These are phyloP conservation scores for Lasioglossum calceatum DNA, from an alignment of 2,888 invertebrate genomes.

Conservation along the genomic window DNA sequence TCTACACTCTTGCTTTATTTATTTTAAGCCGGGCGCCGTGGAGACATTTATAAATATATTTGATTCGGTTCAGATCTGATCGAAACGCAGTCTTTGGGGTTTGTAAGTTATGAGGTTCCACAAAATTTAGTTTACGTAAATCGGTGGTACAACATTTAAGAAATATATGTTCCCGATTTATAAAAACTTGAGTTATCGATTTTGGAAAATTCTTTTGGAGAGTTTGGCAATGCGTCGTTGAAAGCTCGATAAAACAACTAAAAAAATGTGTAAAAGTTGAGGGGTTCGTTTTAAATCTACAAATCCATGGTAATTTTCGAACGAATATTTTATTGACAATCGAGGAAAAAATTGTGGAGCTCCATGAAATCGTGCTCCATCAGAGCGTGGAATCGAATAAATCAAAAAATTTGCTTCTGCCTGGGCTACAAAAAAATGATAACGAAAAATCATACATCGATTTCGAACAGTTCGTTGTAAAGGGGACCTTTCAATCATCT, in stretches of 20 bases:
- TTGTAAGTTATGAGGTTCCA: too few relatives aligned
- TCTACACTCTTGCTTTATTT: not conserved
- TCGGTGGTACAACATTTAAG: too few relatives aligned
- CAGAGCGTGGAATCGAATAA: not conserved
- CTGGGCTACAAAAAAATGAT: not conserved
- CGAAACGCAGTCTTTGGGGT: not conserved
- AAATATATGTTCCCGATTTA: too few relatives aligned
- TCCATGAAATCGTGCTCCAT: not conserved
- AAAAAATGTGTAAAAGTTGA: too few relatives aligned
- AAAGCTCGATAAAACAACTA: too few relatives aligned
- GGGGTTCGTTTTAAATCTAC: not conserved
- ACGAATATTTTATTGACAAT: not conserved
- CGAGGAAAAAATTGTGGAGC: not conserved
- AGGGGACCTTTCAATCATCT: not conserved
- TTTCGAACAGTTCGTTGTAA: not conserved
- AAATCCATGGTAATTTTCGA: not conserved
- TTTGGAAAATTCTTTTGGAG: too few relatives aligned
- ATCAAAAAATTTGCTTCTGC: not conserved
- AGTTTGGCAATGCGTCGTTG: too few relatives aligned
- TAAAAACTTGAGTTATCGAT: too few relatives aligned
- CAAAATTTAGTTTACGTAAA: too few relatives aligned
- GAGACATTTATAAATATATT: not conserved
- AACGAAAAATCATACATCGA: not conserved
- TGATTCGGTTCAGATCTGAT: not conserved
- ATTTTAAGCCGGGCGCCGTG: not conserved